Conservation (phyloP, 2,113 vertebrate species). For the Platichthys flesus region DNA sequence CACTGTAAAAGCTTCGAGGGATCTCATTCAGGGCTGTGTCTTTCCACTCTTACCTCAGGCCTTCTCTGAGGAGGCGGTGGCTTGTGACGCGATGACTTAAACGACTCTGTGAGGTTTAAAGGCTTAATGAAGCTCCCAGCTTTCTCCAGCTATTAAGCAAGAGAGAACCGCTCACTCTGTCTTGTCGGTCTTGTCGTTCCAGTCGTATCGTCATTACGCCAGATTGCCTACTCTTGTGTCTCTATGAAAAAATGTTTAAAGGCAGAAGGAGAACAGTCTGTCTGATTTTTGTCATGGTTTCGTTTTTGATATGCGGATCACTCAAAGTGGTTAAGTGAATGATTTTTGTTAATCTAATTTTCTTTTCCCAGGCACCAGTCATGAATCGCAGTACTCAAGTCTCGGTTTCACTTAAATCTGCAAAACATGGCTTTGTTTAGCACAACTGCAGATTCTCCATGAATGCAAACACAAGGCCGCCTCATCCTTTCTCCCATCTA, state of each 20-base stretch:
- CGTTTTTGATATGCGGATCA: too few relatives aligned
- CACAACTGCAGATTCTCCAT: neutral
- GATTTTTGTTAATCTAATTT: too few relatives aligned
- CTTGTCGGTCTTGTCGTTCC: constrained; percentile 50
- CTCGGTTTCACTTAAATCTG: constrained; percentile 7
- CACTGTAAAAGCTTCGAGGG: constrained; percentile 24
- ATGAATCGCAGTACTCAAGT: constrained; percentile 13
- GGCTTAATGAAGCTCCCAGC: constrained; percentile 76
- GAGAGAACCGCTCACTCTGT: constrained; percentile 47
- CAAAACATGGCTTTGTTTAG: neutral
- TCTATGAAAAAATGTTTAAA: constrained; percentile 58
- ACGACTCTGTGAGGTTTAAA: constrained; percentile 76
- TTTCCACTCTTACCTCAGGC: constrained; percentile 55
- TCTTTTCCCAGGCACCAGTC: neutral
- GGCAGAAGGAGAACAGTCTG: constrained; percentile 39
- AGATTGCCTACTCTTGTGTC: constrained; percentile 47
- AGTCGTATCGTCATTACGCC: constrained; percentile 31
- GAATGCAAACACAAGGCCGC: constrained; percentile 6
- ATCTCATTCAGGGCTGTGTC: constrained; percentile 19
- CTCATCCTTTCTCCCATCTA: constrained; percentile 37
- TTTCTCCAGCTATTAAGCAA: constrained; percentile 71
- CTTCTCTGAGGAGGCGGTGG: constrained; percentile 49
- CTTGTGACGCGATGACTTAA: constrained; percentile 76
- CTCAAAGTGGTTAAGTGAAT: too few relatives aligned
- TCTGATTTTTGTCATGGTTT: neutral